Conservation (phyloP, 2,797 vertebrate species). For the Sebastes steindachneri region DNA sequence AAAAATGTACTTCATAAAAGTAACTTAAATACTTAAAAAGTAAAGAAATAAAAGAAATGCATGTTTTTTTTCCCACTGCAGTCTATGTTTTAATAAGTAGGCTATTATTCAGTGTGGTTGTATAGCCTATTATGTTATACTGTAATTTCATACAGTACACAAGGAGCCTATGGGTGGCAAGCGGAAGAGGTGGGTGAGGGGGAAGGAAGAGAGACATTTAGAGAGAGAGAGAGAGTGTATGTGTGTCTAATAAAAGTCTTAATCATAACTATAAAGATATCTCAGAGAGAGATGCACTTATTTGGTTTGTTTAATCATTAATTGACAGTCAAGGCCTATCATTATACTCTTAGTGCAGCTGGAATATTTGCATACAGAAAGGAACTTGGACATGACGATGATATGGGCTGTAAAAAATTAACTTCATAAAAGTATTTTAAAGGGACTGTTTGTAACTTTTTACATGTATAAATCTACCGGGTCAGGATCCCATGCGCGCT, state of each 20-base stretch:
- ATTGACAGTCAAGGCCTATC: neutral
- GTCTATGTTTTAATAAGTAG: neutral
- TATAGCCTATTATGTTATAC: neutral
- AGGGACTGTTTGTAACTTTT: no score
- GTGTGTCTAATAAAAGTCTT: neutral
- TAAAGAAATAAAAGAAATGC: neutral
- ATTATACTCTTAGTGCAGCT: neutral
- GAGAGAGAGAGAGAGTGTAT: neutral
- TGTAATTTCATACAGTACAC: constrained; percentile 4
- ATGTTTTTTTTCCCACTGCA: neutral
- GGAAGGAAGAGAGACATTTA: constrained; percentile 53
- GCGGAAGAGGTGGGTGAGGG: constrained; percentile 74
- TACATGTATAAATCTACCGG: no score
- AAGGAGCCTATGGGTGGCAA: constrained; percentile 43
- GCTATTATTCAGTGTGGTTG: neutral
- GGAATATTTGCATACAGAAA: neutral
- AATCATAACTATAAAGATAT: neutral
- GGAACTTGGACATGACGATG: neutral
- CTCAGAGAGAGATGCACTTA: neutral
- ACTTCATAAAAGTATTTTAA: neutral
- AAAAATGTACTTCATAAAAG: neutral
- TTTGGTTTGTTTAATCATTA: constrained; percentile 1
- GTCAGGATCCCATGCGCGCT: no score
- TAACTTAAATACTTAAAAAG: no score
- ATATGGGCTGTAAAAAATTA: neutral